Evolutionary conservation across 2,113 vertebrate genomes (phyloP), one percentile per base, ranked within the genome.

Genomic region (Oophaga pumilio): DNA sequence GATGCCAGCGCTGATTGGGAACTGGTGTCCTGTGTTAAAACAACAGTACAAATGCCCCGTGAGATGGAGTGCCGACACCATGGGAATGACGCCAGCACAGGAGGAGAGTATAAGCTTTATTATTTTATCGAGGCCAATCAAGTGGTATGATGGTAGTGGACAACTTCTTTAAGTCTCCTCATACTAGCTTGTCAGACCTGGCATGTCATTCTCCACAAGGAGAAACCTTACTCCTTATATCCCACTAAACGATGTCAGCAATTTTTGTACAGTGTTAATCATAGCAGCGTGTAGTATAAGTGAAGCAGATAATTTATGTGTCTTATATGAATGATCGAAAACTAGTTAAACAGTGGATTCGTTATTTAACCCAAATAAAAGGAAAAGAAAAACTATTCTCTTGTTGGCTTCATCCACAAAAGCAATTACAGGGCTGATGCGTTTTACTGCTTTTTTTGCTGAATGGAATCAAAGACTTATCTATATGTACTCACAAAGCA

Each of bases 401-500:
- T 76, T 62, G 26, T 60, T 43, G 62, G 57, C 18, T 56, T 43
- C 15, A 60, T 83, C 76, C 76, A 50, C 69, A 50, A 62, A 88
- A 77, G n/a, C 74, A 83, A 88, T 84, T 76, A 77, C 73, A 66
- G 18, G 7, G 15, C n/a, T 57, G 59, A 84, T 11, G n/a, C 24
- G 59, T 62, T 76, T 76, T 82, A 88, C 74, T 83, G 80, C 79
- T 56, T 68, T 68, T 76, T 88, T 59, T 69, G 84, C 5, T 43
- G 87, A 77, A 68, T 49, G 15, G 33, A 84, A 88, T 88, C 80
- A 88, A 88, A 88, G 80, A 57, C 80, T 20, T 77, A 77, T 88
- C 87, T 88, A 77, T 71, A 68, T 53, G 33, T 76, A 33, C 57
- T 60, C 74, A 84, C 87, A 88, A 88, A 84, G 80, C 80, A 83